Percentiles rank a stretch among this genome's conserved stretches.
Evolutionary conservation across 64 coral and sea anemone genomes (phyloP).

Genomic region (Acropora yongei): DNA sequence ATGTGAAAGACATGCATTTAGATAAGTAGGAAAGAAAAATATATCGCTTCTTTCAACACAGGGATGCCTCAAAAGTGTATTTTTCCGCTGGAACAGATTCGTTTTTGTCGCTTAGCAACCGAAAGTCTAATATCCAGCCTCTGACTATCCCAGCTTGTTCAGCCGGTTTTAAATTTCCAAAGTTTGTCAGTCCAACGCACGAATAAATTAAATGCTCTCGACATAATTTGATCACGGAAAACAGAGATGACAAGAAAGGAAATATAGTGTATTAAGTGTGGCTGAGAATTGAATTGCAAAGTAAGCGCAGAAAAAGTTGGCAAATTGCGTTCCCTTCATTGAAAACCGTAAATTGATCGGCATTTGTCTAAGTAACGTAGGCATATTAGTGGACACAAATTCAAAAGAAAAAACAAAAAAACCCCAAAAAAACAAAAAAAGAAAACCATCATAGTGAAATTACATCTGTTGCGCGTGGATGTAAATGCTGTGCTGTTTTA

Average conservation of each 20-base stretch:
- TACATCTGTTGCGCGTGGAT: neutral
- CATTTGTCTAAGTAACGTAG: neutral
- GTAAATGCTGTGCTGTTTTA: neutral
- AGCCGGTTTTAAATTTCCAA: neutral
- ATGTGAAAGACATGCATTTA: too few relatives aligned
- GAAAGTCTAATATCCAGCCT: too few relatives aligned
- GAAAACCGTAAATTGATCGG: neutral
- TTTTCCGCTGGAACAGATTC: too few relatives aligned
- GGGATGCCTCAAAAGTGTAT: too few relatives aligned
- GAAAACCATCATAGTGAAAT: neutral
- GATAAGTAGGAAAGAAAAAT: too few relatives aligned
- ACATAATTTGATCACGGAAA: neutral
- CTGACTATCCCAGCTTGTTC: neutral
- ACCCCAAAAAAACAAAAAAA: neutral
- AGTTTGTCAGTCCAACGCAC: neutral
- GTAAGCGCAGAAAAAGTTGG: neutral
- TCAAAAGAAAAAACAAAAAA: neutral
- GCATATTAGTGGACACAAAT: neutral
- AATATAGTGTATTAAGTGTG: neutral
- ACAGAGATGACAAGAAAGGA: neutral
- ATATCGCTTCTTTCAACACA: too few relatives aligned
- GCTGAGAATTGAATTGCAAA: neutral
- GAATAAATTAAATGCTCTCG: neutral
- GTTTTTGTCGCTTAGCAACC: too few relatives aligned
- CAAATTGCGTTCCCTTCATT: neutral